Evolutionary conservation across 2,888 invertebrate species (phyloP).

Genomic region (Pollenia labialis): DNA sequence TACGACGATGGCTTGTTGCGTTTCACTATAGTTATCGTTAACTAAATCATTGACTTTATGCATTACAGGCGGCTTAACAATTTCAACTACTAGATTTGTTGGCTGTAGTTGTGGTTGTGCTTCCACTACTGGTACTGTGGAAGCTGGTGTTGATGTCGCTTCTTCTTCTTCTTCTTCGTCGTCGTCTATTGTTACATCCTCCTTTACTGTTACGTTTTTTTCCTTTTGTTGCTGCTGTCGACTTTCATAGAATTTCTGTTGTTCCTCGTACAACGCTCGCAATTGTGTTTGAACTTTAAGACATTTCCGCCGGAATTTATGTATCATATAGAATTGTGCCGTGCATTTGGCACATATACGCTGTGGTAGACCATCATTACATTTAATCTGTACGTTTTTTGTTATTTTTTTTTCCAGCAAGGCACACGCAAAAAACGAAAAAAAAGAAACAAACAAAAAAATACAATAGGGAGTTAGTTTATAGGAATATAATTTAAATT

Average conservation of each 20-base stretch:
- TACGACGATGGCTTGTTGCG: constrained; percentile 49
- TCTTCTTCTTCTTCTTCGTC: background rate
- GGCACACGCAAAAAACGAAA: constrained; percentile 34
- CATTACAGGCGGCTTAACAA: constrained; percentile 58
- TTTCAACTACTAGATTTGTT: constrained; percentile 25
- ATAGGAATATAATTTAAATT: constrained; percentile 54
- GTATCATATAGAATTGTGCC: constrained; percentile 81
- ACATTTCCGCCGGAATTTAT: constrained; percentile 81
- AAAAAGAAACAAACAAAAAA: constrained; percentile 29
- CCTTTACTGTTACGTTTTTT: constrained; percentile 52
- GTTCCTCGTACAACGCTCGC: constrained; percentile 74
- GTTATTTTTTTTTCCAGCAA: background rate
- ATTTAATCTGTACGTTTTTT: constrained; percentile 76
- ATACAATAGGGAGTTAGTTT: constrained; percentile 58
- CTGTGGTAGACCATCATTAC: constrained; percentile 80
- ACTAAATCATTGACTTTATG: constrained; percentile 73
- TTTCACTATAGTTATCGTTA: constrained; percentile 71
- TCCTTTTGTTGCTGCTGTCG: constrained; percentile 40
- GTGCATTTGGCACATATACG: constrained; percentile 81
- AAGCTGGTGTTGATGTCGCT: constrained; percentile 42
- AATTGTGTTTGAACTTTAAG: constrained; percentile 79
- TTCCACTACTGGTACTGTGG: background rate
- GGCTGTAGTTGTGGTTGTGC: background rate
- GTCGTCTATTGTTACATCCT: constrained; percentile 49
- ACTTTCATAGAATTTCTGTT: constrained; percentile 57